phyloP scores from a whole-genome alignment of 2,113 vertebrate species.

The Phalacrocorax carbo region DNA sequence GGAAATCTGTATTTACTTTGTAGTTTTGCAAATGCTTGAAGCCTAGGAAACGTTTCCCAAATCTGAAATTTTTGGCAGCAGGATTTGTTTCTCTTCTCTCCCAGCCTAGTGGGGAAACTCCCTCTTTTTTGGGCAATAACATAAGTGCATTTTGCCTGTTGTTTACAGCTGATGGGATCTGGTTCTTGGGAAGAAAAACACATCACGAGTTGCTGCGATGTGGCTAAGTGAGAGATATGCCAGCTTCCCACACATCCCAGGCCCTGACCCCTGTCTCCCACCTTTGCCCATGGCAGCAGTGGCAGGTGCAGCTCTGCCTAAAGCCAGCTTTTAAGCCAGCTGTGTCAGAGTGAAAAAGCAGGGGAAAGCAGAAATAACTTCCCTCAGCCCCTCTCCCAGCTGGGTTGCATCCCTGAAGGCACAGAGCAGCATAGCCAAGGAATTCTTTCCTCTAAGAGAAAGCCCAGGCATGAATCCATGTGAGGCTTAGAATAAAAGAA shows the following conservation, averaged over 20 bases:
- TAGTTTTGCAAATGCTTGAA: not conserved
- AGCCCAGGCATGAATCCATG: not conserved
- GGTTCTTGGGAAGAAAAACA: not conserved
- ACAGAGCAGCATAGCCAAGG: not conserved
- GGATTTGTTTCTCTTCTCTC: constrained; percentile 17
- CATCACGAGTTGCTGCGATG: not conserved
- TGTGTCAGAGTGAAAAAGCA: not conserved
- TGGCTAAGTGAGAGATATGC: not conserved
- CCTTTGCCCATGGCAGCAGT: not conserved
- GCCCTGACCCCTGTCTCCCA: not conserved
- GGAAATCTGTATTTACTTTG: not conserved
- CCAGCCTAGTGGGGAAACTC: not conserved
- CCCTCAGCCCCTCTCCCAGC: not conserved
- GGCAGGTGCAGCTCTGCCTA: not conserved
- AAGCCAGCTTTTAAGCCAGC: not conserved
- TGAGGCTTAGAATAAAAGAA: not conserved
- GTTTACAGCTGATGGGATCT: constrained; percentile 34
- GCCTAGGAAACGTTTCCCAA: not conserved
- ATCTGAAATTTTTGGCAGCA: not conserved
- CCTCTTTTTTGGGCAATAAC: not conserved
- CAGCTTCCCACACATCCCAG: not conserved
- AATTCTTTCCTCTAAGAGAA: constrained; percentile 46
- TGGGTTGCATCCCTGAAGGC: not conserved
- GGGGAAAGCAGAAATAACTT: not conserved
- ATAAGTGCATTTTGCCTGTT: not conserved